These are phyloP conservation scores for Stictonetta naevosa DNA, from an alignment of 2,113 vertebrate genomes.

Conservation along the genomic window DNA sequence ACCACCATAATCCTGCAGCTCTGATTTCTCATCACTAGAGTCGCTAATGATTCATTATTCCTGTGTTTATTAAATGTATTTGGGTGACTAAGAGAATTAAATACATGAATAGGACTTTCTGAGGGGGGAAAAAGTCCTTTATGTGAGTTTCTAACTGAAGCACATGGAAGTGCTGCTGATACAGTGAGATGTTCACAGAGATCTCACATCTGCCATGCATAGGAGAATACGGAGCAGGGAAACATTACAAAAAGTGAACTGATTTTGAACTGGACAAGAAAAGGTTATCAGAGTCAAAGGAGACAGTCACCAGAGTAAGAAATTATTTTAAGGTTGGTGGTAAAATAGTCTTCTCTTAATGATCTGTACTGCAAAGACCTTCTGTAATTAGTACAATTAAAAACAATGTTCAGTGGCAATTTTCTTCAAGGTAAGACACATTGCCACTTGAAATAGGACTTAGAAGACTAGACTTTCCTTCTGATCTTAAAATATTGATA, in stretches of 20 bases:
- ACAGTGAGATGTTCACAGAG: neutral
- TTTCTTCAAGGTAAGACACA: constrained; percentile 41
- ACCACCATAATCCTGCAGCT: neutral
- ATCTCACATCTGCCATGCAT: neutral
- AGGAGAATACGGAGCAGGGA: neutral
- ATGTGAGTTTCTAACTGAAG: neutral
- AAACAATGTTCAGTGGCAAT: neutral
- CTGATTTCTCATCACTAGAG: neutral
- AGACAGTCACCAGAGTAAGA: neutral
- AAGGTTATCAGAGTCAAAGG: neutral
- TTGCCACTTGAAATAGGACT: constrained; percentile 34
- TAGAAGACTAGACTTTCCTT: neutral
- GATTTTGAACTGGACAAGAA: neutral
- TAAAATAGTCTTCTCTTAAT: constrained; percentile 1
- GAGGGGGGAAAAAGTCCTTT: neutral
- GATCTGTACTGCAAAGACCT: neutral
- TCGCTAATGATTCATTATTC: neutral
- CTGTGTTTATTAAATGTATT: neutral
- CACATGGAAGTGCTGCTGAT: neutral
- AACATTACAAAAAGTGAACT: neutral
- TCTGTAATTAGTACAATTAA: constrained; percentile 27
- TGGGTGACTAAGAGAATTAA: neutral
- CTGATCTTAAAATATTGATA: neutral
- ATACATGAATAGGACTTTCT: neutral
- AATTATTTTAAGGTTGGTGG: neutral